phyloP scores from a whole-genome alignment of 2,888 invertebrate genomes.

The Mycalesis mineus region DNA sequence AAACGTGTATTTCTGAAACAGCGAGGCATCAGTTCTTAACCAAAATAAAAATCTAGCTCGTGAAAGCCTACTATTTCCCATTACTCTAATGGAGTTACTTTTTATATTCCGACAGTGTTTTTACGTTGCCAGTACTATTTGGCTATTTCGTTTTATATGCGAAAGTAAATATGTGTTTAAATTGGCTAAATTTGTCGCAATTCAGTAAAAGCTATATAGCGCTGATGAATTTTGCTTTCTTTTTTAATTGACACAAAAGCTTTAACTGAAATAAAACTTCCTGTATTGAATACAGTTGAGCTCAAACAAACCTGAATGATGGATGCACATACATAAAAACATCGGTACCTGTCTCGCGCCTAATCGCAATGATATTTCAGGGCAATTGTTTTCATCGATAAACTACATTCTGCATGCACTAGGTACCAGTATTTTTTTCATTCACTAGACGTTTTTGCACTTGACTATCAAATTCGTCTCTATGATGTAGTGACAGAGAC shows the following conservation, averaged over 20 bases:
- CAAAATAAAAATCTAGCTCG: conserved; percentile 16
- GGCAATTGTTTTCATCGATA: neutral
- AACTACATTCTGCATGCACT: neutral
- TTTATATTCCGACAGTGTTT: conserved; percentile 6
- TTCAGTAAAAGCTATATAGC: neutral
- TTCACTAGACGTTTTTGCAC: no score
- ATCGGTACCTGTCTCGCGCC: conserved; percentile 2
- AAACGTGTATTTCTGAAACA: conserved; percentile 19
- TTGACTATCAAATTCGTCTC: no score
- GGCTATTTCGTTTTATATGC: neutral
- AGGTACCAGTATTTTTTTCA: no score
- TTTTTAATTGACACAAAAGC: neutral
- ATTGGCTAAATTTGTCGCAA: neutral
- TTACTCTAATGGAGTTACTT: conserved; percentile 23
- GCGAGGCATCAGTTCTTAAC: conserved; percentile 14
- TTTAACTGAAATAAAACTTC: neutral
- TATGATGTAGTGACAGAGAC: no score
- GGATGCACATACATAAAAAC: neutral
- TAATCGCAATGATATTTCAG: conserved; percentile 1
- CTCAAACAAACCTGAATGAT: neutral
- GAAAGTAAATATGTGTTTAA: neutral
- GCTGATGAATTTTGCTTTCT: neutral
- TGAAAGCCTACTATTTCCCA: conserved; percentile 22
- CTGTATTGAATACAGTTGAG: neutral
- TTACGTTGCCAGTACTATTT: neutral